A percentile compares a stretch with the other conserved stretches of the same genome.
These are phyloP conservation scores for Myanophis thanlyinensis DNA, from an alignment of 2,113 vertebrate species.

Conservation along the genomic window DNA sequence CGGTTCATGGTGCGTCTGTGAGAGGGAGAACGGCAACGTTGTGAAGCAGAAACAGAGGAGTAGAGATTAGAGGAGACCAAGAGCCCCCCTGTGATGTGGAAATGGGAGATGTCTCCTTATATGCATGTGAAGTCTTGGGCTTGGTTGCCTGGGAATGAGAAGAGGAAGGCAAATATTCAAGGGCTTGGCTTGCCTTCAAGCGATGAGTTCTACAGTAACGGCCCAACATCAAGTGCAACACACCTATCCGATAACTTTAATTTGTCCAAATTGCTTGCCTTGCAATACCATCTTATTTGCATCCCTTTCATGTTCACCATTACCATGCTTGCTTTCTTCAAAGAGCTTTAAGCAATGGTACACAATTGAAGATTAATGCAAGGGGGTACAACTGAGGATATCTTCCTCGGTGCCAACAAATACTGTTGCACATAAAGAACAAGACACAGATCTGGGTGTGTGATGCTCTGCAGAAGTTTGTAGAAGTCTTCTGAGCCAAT, in stretches of 20 bases:
- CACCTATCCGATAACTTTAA: slow-evolving; percentile 11
- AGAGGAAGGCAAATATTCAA: slow-evolving; percentile 35
- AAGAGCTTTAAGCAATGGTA: background rate
- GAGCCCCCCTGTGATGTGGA: slow-evolving; percentile 26
- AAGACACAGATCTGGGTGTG: background rate
- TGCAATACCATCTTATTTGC: slow-evolving; percentile 3
- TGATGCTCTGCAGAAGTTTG: background rate
- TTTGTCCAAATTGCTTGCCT: slow-evolving; percentile 9
- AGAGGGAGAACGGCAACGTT: background rate
- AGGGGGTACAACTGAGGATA: background rate
- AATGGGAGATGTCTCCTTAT: slow-evolving; percentile 30
- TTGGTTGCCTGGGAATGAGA: slow-evolving; percentile 20
- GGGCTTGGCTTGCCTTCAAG: slow-evolving; percentile 58
- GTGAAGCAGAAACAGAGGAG: background rate
- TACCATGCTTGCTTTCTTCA: background rate
- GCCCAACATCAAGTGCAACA: slow-evolving; percentile 41
- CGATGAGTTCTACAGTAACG: slow-evolving; percentile 29
- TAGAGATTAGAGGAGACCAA: slow-evolving; percentile 12
- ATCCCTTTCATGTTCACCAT: slow-evolving; percentile 29
- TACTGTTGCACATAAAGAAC: background rate
- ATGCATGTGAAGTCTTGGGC: slow-evolving; percentile 30
- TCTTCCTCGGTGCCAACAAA: background rate
- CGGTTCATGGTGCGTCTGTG: slow-evolving; percentile 27
- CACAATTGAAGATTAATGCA: background rate
- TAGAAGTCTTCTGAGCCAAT: background rate